Evolutionary conservation across 1,140 invertebrate species (phyloP), one percentile per base, ranked within the genome.

Genomic region (Watersipora subatra): DNA sequence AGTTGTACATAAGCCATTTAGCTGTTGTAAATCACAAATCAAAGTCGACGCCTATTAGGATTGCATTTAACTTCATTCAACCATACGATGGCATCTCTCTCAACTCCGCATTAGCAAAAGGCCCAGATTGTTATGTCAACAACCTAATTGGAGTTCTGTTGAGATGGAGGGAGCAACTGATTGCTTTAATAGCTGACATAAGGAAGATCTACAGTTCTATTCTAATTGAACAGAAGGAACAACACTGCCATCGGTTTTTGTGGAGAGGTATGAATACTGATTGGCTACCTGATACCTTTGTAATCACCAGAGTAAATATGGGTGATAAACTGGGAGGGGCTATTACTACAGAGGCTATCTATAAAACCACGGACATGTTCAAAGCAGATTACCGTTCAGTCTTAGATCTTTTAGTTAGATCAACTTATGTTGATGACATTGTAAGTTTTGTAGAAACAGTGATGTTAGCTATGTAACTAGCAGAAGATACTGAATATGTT

Each of bases 371-470:
- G 2, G 62, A 63, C 15, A 19, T 63, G 27, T 63, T 63, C 46
- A 2, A 63, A 27, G 7, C 12, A 17, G 28, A 63, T 2, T 28
- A 15, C 24, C 27, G 28, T 15, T 28, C 20, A 30, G 62, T 28
- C 7, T 27, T 28, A 24, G 15, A 34, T 7, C 20, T 63, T 19
- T 28, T 63, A 2, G 46, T 30, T 20, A 34, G 46, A 62, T 62
- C 61, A 19, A 62, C 25, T 63, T 63, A 63, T 34, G 62, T 63
- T 2, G 62, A 63, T 34, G 62, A 63, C 62, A 25, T 63, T 2
- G 22, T 63, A 17, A 12, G 46, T 30, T 63, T 30, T 12, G 26
- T 63, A 17, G 2, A 3, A 19, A 34, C 2, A 19, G 2, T 34
- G 3, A 2, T 20, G 19, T 27, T 30, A 34, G 28, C 62, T 3